Evolutionary conservation across 1,140 invertebrate species (phyloP), one percentile per base, ranked within the genome.

Genomic region (Pseudomyrmex sp.): DNA sequence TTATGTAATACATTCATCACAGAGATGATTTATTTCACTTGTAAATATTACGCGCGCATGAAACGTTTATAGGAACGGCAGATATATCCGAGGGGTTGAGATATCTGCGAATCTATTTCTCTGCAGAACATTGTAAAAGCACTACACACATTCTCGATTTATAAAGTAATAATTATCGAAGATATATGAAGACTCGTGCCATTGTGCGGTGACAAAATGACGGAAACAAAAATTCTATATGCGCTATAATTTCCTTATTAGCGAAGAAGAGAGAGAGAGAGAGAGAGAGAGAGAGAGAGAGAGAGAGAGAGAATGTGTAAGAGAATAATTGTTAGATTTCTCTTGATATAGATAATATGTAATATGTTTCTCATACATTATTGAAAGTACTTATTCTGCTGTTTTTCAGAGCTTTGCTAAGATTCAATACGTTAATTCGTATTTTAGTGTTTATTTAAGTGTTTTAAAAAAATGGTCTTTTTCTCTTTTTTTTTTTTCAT

Each of bases 381-480:
- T 92, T 90, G 91, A 93, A 94, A 93, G 93, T 94, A 94, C 93
- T 93, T 94, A 94, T 94, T 72, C 91, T 91, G 93, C 92, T 93
- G 92, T 93, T 93, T 94, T 82, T 94, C 93, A 93, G 84, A 92
- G 70, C 90, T 91, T 92, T 89, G 90, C 91, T 93, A 91, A 92
- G 88, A 91, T 92, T 93, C 92, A 91, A 91, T 88, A 86, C 84
- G 88, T 84, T 83, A 68, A 54, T 83, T 46, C 59, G 59, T 20
- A 56, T 89, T 89, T 89, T 89, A 89, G 0, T 35, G 35, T 35
- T 35, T 35, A 35, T 35, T 35, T 77, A 61, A 10, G 44, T 77
- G 52, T 90, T 89, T 88, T 90, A 86, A 77, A 88, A 61, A 59
- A 35, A 7, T 69, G 69, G 65, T 88, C 61, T 80, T 89, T 35